Percentiles rank a stretch among this genome's conserved stretches.
Evolutionary conservation across 2,113 vertebrate genomes (phyloP).

Genomic region (Vanacampus margaritifer): DNA sequence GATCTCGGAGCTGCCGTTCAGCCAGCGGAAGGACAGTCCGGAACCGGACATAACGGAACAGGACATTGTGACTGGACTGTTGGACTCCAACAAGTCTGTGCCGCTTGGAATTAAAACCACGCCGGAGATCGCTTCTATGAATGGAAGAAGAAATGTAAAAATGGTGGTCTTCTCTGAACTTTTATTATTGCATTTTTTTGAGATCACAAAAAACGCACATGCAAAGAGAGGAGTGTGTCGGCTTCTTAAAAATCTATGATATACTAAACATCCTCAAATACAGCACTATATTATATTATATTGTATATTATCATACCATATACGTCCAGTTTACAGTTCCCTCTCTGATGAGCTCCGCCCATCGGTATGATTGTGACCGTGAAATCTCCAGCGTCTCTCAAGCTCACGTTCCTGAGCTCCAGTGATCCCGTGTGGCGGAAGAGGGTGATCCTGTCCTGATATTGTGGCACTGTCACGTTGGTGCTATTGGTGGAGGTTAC

Average conservation of each 20-base stretch:
- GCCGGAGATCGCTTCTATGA: slow-evolving; percentile 15
- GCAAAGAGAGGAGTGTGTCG: too few species aligned
- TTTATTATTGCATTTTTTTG: too few species aligned
- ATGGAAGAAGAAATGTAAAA: background rate
- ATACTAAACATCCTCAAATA: too few species aligned
- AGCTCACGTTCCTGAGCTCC: slow-evolving; percentile 34
- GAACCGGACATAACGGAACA: slow-evolving; percentile 55
- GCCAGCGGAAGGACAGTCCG: slow-evolving; percentile 44
- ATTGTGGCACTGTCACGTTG: accelerated
- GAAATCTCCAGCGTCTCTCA: slow-evolving; percentile 42
- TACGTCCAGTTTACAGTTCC: slow-evolving; percentile 4
- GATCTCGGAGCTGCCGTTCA: slow-evolving; percentile 55
- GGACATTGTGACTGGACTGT: slow-evolving; percentile 42
- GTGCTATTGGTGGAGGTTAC: accelerated
- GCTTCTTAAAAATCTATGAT: too few species aligned
- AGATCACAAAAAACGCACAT: background rate
- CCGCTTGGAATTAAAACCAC: slow-evolving; percentile 1
- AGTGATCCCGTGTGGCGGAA: slow-evolving; percentile 37
- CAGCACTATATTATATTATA: too few species aligned
- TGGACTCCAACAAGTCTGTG: slow-evolving; percentile 49
- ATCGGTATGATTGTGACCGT: background rate
- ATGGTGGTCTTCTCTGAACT: too few species aligned
- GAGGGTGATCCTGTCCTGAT: slow-evolving; percentile 11
- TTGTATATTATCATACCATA: slow-evolving; percentile 11
- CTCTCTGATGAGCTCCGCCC: accelerated